Evolutionary conservation across 2,888 invertebrate genomes (phyloP).

Genomic region (Drosophila anomalipes): DNA sequence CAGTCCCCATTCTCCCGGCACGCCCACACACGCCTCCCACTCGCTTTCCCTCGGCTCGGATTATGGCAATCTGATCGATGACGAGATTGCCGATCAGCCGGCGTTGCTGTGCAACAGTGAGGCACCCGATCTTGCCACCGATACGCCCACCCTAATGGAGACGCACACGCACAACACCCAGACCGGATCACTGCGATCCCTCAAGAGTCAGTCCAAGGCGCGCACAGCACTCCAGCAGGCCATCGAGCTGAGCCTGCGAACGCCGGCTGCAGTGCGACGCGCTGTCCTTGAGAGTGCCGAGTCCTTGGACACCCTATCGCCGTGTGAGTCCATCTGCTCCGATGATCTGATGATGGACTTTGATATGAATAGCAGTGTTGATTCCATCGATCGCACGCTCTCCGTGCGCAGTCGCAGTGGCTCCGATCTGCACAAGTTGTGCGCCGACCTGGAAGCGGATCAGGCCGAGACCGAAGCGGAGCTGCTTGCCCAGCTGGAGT

Average conservation of each 20-base stretch:
- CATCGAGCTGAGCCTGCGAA: slow-evolving; percentile 85
- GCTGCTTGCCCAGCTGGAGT: slow-evolving; percentile 85
- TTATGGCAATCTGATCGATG: slow-evolving; percentile 91
- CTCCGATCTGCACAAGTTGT: slow-evolving; percentile 86
- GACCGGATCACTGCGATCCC: slow-evolving; percentile 82
- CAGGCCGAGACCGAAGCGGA: slow-evolving; percentile 85
- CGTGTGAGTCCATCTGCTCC: slow-evolving; percentile 92
- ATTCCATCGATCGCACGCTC: slow-evolving; percentile 84
- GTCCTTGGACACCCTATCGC: slow-evolving; percentile 93
- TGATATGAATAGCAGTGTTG: slow-evolving; percentile 86
- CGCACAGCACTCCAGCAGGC: slow-evolving; percentile 83
- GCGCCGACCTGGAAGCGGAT: slow-evolving; percentile 66
- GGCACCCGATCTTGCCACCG: slow-evolving; percentile 81
- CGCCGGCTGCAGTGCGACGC: slow-evolving; percentile 83
- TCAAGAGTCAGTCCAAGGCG: slow-evolving; percentile 81
- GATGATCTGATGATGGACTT: slow-evolving; percentile 96
- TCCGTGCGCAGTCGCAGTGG: slow-evolving; percentile 84
- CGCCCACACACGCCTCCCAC: slow-evolving; percentile 92
- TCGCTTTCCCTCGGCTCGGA: slow-evolving; percentile 92
- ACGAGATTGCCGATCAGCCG: slow-evolving; percentile 96
- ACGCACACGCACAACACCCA: slow-evolving; percentile 85
- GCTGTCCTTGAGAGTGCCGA: slow-evolving; percentile 88
- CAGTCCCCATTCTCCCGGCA: slow-evolving; percentile 89
- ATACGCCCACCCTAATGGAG: slow-evolving; percentile 85
- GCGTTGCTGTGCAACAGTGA: slow-evolving; percentile 92